Evolutionary conservation across 2,797 vertebrate genomes (phyloP).

Genomic region (Siniperca obscura): DNA sequence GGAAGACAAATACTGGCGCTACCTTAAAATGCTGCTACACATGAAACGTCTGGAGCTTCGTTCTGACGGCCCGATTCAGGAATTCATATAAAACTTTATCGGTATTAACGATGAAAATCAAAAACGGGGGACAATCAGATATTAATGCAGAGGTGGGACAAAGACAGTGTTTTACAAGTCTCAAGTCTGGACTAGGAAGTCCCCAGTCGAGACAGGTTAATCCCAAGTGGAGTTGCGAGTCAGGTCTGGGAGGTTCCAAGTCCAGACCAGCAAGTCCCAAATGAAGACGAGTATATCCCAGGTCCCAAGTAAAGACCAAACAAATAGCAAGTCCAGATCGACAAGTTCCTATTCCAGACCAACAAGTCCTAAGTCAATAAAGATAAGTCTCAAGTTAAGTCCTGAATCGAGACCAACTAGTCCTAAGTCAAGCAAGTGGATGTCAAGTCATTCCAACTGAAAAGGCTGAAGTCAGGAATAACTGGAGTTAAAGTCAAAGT

Average conservation of each 20-base stretch:
- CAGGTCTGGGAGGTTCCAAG: neutral
- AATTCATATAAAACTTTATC: neutral
- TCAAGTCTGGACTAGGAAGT: neutral
- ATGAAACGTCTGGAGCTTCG: conserved; percentile 11
- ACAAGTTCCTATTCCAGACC: neutral
- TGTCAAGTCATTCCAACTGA: neutral
- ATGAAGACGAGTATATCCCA: neutral
- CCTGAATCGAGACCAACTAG: no score
- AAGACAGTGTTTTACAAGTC: neutral
- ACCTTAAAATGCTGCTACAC: conserved; percentile 56
- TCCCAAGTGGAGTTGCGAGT: no score
- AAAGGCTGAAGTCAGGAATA: neutral
- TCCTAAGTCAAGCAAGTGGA: neutral
- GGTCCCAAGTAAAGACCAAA: no score
- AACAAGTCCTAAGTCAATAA: neutral
- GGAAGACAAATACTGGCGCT: conserved; percentile 35
- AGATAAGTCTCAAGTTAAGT: neutral
- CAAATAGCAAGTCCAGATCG: no score
- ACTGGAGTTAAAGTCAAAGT: neutral
- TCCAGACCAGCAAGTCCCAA: neutral
- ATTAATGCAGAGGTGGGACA: neutral
- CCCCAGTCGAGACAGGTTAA: neutral
- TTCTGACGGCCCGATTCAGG: conserved; percentile 75
- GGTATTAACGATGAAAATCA: neutral
- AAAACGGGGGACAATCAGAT: neutral